Evolutionary conservation across 2,113 vertebrate species (phyloP), one percentile per base, ranked within the genome.

Genomic region (Ornithorhynchus anatinus): DNA sequence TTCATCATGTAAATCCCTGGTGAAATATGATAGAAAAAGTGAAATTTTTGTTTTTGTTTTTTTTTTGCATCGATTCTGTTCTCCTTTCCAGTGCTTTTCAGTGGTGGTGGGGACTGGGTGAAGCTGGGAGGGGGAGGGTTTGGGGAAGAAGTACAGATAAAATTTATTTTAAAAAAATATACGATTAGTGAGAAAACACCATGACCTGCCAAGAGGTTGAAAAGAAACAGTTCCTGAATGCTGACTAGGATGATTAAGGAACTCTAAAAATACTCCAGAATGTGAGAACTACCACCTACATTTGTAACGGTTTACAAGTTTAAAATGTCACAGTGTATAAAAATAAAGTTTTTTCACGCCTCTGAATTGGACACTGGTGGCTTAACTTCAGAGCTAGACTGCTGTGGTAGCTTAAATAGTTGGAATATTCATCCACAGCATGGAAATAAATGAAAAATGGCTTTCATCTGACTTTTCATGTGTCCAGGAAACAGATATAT

Each of bases 301-400:
- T 80, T 80, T 90, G 57, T 57, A 76, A 72, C 67, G 50, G 75
- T 82, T 80, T 82, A 69, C 60, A 81, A 83, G 65, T 84, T 92
- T 69, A 87, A 90, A 90, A 89, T 84, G 79, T 88, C 77, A 80
- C 59, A 79, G 59, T 2, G 33, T 42, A 75, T 83, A 86, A 88
- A 89, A 90, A 83, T 79, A 63, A 0, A 44, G 0, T 62, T 19
- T 79, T 82, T 83, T 78, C 59, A 84, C 47, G 61, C 61, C 69
- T 81, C 50, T 36, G 78, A 39, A 45, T 43, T 62, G 8, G 29
- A 64, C 53, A 59, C 64, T 78, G 60, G 75, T 85, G 38, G 61
- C 64, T 85, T 88, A 84, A 53, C 45, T 84, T 84, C 64, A 76
- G 75, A 84, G 65, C 48, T 74, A 85, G 80, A 50, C 61, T 84